Percentiles rank a stretch among this genome's conserved stretches.
These are phyloP conservation scores for Myripristis jacobus DNA, from an alignment of 2,797 vertebrate species.

Conservation along the genomic window DNA sequence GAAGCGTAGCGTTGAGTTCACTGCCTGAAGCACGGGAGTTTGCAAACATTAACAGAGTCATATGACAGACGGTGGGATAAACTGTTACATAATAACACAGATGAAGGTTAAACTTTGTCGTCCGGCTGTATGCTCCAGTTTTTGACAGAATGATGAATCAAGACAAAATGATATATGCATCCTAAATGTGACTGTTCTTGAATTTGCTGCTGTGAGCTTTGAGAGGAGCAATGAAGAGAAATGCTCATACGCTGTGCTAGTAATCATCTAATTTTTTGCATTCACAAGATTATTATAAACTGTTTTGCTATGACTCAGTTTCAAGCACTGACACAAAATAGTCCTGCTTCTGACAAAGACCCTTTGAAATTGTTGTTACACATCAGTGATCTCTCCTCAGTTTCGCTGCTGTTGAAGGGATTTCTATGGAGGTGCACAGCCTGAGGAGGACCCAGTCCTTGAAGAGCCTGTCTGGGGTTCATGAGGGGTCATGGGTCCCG, in stretches of 20 bases:
- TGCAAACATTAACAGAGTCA: slow-evolving; percentile 82
- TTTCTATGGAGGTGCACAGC: slow-evolving; percentile 59
- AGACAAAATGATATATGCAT: not conserved
- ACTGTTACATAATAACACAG: slow-evolving; percentile 48
- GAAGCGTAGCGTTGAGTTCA: slow-evolving; percentile 1
- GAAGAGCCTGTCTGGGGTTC: slow-evolving; percentile 68
- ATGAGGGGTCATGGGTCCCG: slow-evolving; percentile 68
- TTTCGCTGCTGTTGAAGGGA: slow-evolving; percentile 29
- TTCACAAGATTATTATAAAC: not conserved
- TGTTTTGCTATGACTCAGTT: not conserved
- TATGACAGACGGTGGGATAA: slow-evolving; percentile 67
- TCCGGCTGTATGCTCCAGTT: not conserved
- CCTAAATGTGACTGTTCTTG: not conserved
- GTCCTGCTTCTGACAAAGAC: not conserved
- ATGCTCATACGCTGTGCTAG: too few relatives aligned
- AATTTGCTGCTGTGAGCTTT: not conserved
- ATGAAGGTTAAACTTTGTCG: slow-evolving; percentile 6
- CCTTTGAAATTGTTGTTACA: not conserved
- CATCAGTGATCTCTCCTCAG: not conserved
- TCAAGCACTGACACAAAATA: not conserved
- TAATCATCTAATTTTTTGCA: too few relatives aligned
- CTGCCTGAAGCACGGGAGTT: slow-evolving; percentile 1
- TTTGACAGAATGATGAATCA: not conserved
- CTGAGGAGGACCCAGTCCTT: slow-evolving; percentile 81
- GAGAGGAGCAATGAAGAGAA: too few relatives aligned